Conservation (phyloP, 1,140 invertebrate genomes). For the Chrysoperla carnea region DNA sequence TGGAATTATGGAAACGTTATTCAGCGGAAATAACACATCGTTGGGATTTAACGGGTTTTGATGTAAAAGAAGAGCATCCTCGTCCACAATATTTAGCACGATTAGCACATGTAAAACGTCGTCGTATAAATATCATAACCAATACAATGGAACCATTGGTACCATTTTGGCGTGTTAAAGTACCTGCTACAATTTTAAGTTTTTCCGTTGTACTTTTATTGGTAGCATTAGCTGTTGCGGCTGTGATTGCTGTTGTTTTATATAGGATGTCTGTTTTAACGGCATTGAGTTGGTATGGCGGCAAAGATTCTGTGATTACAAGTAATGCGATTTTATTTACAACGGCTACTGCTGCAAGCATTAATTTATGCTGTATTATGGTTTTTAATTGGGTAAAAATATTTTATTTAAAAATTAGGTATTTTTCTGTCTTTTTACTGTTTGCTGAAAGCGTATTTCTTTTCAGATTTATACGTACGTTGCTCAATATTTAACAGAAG, state of each 20-base stretch:
- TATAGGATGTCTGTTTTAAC: slow-evolving; percentile 81
- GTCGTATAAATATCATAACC: slow-evolving; percentile 52
- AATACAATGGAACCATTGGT: slow-evolving; percentile 65
- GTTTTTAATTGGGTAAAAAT: slow-evolving; percentile 66
- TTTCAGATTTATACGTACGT: slow-evolving; percentile 68
- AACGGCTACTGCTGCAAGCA: slow-evolving; percentile 64
- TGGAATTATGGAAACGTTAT: slow-evolving; percentile 92
- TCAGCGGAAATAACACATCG: slow-evolving; percentile 78
- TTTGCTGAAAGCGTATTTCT: slow-evolving; percentile 1
- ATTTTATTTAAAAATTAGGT: slow-evolving; percentile 1
- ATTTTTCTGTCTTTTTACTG: background rate
- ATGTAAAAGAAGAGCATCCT: slow-evolving; percentile 74
- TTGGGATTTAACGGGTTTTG: slow-evolving; percentile 80
- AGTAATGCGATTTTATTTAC: slow-evolving; percentile 64
- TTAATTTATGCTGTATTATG: slow-evolving; percentile 75
- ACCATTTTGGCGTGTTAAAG: slow-evolving; percentile 72
- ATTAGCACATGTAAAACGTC: slow-evolving; percentile 51
- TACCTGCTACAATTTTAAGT: slow-evolving; percentile 68
- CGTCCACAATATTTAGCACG: slow-evolving; percentile 59
- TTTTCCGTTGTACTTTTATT: slow-evolving; percentile 68
- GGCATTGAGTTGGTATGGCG: slow-evolving; percentile 37
- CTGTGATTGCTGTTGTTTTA: slow-evolving; percentile 78
- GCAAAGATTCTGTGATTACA: slow-evolving; percentile 35
- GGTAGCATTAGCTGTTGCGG: slow-evolving; percentile 61
- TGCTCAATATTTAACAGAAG: slow-evolving; percentile 84